Conservation (phyloP, 2,888 invertebrate species). For the Cheilosia pagana region DNA sequence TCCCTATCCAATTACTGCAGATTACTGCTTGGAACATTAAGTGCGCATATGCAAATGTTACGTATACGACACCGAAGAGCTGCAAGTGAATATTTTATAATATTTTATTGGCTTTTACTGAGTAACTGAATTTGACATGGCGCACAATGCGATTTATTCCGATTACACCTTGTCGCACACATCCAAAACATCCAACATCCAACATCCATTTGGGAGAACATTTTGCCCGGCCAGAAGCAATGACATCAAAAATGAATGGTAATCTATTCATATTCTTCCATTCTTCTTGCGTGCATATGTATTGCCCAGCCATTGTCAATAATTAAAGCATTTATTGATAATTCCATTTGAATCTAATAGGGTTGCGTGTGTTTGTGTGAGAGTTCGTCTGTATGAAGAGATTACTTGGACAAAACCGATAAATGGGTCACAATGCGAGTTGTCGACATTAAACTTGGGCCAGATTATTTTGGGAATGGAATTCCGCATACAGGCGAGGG, state of each 20-base stretch:
- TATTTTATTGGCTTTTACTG: conserved; percentile 53
- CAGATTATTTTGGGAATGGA: conserved; percentile 15
- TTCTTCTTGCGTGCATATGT: conserved; percentile 7
- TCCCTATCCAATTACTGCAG: conserved; percentile 8
- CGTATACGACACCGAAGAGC: conserved; percentile 29
- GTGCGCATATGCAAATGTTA: conserved; percentile 7
- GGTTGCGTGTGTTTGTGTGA: not conserved
- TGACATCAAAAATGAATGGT: conserved; percentile 39
- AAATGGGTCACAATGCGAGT: conserved; percentile 24
- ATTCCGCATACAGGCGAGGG: not conserved
- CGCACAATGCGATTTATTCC: conserved; percentile 41
- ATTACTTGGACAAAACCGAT: conserved; percentile 15
- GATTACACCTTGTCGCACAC: conserved; percentile 21
- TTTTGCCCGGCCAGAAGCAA: not conserved
- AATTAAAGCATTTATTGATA: conserved; percentile 53
- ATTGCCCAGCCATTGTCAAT: conserved; percentile 15
- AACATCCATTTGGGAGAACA: not conserved
- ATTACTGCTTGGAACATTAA: conserved; percentile 6
- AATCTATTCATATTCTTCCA: conserved; percentile 13
- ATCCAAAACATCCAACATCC: too few species aligned
- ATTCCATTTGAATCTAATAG: conserved; percentile 39
- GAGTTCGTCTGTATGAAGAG: conserved; percentile 11
- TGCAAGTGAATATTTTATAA: conserved; percentile 60
- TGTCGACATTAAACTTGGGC: conserved; percentile 14
- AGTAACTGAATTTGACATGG: conserved; percentile 35